Base-by-base conservation (phyloP, 2,113 vertebrate genomes). In the Lathamus discolor region DNA sequence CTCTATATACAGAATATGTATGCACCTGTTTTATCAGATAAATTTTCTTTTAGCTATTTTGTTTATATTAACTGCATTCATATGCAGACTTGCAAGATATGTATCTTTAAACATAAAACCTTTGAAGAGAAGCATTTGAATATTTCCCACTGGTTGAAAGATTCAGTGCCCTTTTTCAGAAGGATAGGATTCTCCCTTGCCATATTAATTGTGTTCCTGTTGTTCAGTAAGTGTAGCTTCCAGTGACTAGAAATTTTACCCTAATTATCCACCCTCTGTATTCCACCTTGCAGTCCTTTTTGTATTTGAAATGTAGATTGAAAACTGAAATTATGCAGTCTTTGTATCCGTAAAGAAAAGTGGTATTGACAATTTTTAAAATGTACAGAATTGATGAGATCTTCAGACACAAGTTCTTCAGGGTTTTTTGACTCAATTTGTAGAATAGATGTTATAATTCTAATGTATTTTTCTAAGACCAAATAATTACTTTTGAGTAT, bases 301-400 rank as follows among this genome's bases (percentile, higher is more conserved):
- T 89, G 19, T 95, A 72, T 85, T 92, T 92, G 31, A 68, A 79
- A 83, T 29, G 11, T 73, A 92, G 61, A 44, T 64, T 64, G 25
- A 83, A 69, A 95, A 76, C 55, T 23, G 52, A 90, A 90, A 68
- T 74, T 37, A 55, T 3, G 1, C 19, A 39, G 6, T 92, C 72
- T 84, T 79, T 57, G 37, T 12, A 25, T 77, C 15, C 1, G 2
- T 97, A 97, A 97, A 97, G 92, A 97, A 97, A 97, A 97, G 95
- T 95, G 94, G 90, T 83, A 31, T 90, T 83, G n/a, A 81, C 83
- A 91, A 1, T n/a, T 83, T 85, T 87, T 84, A 69, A 37, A 41
- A 8, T 49, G 33, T 87, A 55, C 52, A 77, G 14, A 44, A 48
- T 51, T 74, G 57, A 16, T 62, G 61, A 61, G 11, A 83, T 89